A percentile compares a stretch with the other conserved stretches of the same genome.
Conservation (phyloP, 2,797 vertebrate genomes). For the Sebastes vulpes region DNA sequence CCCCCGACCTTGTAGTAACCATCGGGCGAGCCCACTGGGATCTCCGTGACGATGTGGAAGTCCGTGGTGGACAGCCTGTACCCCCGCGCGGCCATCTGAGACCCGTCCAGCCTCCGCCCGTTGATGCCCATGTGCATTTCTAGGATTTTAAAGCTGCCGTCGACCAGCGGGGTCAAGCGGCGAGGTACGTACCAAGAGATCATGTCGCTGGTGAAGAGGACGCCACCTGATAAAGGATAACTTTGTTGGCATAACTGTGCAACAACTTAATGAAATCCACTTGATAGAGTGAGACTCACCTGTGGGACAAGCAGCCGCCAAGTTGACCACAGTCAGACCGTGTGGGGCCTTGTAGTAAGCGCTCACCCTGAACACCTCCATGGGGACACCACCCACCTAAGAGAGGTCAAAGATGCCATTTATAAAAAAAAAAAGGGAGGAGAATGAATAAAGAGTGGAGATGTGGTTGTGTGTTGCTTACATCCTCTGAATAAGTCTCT, state of each 20-base stretch:
- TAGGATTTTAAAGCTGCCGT: conserved; percentile 61
- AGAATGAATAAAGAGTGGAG: neutral
- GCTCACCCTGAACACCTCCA: conserved; percentile 85
- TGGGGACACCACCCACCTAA: conserved; percentile 85
- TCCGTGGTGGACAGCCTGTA: conserved; percentile 76
- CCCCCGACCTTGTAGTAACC: conserved; percentile 90
- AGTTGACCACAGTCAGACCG: conserved; percentile 83
- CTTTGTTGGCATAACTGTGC: rapidly evolving
- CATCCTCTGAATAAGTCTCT: conserved; percentile 78
- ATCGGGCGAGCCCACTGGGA: conserved; percentile 89
- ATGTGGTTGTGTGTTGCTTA: conserved; percentile 25
- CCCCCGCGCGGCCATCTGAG: conserved; percentile 80
- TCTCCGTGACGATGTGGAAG: conserved; percentile 75
- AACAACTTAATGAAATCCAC: rapidly evolving
- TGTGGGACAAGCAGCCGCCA: conserved; percentile 85
- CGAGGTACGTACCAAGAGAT: conserved; percentile 90
- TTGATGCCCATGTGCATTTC: conserved; percentile 87
- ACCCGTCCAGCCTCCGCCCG: conserved; percentile 76
- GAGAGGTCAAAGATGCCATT: neutral
- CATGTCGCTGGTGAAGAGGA: conserved; percentile 72
- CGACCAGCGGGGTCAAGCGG: conserved; percentile 73
- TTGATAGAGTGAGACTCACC: conserved; percentile 32
- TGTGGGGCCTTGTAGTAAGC: conserved; percentile 76
- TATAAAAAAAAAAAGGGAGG: neutral
- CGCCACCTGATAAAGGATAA: conserved; percentile 78